These are phyloP conservation scores for Spinibarbus caldwelli DNA, from an alignment of 2,797 vertebrate species.

Conservation along the genomic window DNA sequence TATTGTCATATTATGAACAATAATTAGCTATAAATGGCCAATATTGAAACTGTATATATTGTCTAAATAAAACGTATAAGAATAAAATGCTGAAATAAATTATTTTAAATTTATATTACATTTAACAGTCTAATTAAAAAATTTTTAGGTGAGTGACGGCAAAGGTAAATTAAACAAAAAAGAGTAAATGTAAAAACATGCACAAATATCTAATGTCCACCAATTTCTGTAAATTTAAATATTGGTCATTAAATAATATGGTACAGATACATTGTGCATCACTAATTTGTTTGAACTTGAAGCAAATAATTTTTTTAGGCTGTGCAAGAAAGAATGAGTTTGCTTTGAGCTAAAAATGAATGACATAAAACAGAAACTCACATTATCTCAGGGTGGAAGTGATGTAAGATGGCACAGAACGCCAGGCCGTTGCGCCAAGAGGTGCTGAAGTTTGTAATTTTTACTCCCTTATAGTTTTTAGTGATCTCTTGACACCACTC, in stretches of 20 bases:
- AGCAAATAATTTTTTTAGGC: neutral
- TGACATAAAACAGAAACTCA: conserved; percentile 61
- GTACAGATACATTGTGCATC: neutral
- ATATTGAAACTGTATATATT: neutral
- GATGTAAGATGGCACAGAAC: conserved; percentile 81
- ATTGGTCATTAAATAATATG: neutral
- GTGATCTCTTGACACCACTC: conserved; percentile 81
- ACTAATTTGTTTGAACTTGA: neutral
- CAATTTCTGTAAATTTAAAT: neutral
- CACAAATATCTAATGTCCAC: neutral
- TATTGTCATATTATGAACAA: neutral
- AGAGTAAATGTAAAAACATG: neutral
- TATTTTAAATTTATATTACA: neutral
- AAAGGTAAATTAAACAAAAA: neutral
- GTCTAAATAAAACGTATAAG: neutral
- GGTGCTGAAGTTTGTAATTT: conserved; percentile 83
- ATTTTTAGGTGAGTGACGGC: neutral
- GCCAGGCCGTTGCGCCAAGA: conserved; percentile 84
- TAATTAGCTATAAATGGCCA: neutral
- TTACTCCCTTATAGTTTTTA: conserved; percentile 71
- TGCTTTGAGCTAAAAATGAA: neutral
- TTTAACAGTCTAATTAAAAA: neutral
- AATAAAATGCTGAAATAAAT: neutral
- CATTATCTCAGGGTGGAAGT: conserved; percentile 87
- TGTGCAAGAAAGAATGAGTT: neutral